phyloP scores from a whole-genome alignment of 2,888 invertebrate species.

The Myathropa florea region DNA sequence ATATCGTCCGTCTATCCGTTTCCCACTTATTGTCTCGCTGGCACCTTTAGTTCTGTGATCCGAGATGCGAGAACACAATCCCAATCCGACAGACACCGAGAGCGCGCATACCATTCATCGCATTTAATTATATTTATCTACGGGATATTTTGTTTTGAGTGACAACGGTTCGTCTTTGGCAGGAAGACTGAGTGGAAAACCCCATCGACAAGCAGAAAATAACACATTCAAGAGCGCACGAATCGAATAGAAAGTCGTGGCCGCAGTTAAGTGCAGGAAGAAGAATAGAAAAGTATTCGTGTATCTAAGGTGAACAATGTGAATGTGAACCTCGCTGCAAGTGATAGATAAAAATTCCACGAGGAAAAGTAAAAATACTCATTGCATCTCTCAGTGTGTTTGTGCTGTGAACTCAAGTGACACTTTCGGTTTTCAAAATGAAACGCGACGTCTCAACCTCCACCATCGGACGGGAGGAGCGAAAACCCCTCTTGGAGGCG shows the following conservation, averaged over 20 bases:
- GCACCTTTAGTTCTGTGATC: conserved; percentile 27
- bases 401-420: neutral
- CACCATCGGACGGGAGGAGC: conserved; percentile 83
- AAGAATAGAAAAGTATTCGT: neutral
- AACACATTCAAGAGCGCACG: conserved; percentile 35
- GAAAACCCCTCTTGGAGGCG: conserved; percentile 83
- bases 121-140: conserved; percentile 43
- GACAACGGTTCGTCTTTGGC: conserved; percentile 11
- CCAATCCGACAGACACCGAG: conserved; percentile 21
- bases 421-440: conserved; percentile 77
- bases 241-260: conserved; percentile 3
- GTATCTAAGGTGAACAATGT: conserved; percentile 48
- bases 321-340: conserved; percentile 19
- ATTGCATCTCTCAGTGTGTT: neutral
- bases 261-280: conserved; percentile 5
- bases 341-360: neutral
- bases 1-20: conserved; percentile 53
- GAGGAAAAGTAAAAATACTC: neutral
- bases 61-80: conserved; percentile 18
- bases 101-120: conserved; percentile 40
- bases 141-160: conserved; percentile 5
- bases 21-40: conserved; percentile 55
- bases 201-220: conserved; percentile 22
- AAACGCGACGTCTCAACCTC: conserved; percentile 83
- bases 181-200: conserved; percentile 39